Percentiles rank a stretch among this genome's conserved stretches.
Evolutionary conservation across 2,888 invertebrate genomes (phyloP).

Genomic region (Caradrina kadenii): DNA sequence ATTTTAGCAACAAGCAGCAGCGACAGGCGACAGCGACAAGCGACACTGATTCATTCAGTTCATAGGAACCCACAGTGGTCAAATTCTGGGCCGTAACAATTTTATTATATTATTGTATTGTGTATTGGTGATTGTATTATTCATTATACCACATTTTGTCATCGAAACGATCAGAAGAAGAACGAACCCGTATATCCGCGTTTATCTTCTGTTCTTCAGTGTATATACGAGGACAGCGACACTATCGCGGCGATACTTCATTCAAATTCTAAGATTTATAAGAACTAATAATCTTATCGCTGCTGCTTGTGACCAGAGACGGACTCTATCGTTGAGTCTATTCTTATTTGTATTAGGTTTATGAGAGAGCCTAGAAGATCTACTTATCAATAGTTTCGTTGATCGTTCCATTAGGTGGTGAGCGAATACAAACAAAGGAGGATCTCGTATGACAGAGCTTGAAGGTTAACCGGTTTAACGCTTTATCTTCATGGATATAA

Average conservation of each 20-base stretch:
- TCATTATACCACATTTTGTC: too few species aligned
- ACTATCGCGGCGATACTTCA: too few species aligned
- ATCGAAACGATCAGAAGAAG: too few species aligned
- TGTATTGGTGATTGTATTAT: too few species aligned
- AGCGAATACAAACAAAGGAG: slow-evolving; percentile 58
- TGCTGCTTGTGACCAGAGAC: neutral
- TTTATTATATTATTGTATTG: too few species aligned
- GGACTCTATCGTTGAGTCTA: neutral
- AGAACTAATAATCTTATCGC: neutral
- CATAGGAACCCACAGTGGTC: too few species aligned
- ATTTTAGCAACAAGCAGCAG: neutral
- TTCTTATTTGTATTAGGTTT: slow-evolving; percentile 36
- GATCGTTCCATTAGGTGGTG: slow-evolving; percentile 50
- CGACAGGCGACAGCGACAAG: neutral
- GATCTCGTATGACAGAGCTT: slow-evolving; percentile 42
- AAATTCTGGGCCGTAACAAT: too few species aligned
- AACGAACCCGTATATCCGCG: too few species aligned
- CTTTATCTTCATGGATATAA: slow-evolving; percentile 53
- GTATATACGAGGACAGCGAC: too few species aligned
- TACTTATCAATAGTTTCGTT: slow-evolving; percentile 39
- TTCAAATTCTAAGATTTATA: too few species aligned
- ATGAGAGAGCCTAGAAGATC: slow-evolving; percentile 44
- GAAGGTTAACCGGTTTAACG: slow-evolving; percentile 60
- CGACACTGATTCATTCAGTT: neutral
- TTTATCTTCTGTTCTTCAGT: too few species aligned